Evolutionary conservation across 2,113 vertebrate genomes (phyloP).

Genomic region (Crypturellus undulatus): DNA sequence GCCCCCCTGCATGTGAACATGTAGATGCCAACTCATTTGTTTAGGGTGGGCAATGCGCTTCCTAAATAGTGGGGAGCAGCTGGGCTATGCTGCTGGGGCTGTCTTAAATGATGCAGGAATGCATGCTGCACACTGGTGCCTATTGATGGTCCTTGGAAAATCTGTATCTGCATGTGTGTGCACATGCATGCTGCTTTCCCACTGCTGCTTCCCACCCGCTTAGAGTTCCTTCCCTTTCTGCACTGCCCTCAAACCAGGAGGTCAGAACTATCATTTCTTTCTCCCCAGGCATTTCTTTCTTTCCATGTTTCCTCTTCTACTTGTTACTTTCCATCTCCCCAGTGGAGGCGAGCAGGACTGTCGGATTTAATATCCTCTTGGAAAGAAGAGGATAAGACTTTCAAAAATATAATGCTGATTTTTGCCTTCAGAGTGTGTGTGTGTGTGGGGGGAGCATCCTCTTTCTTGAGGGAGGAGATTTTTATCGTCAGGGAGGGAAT

Average conservation of each 20-base stretch:
- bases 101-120: not conserved
- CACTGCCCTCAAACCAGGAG: not conserved
- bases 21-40: rapidly evolving
- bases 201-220: not conserved
- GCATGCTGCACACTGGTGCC: not conserved
- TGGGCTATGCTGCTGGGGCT: not conserved
- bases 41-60: not conserved
- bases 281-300: not conserved
- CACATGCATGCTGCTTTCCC: not conserved
- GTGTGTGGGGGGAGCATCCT: not conserved
- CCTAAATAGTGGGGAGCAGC: not conserved
- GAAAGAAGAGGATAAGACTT: not conserved
- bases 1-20: rapidly evolving
- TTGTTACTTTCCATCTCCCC: not conserved
- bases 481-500: not conserved
- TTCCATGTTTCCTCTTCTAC: not conserved
- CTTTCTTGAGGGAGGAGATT: not conserved
- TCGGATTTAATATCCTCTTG: not conserved
- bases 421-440: not conserved
- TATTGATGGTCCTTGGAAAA: not conserved
- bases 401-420: not conserved
- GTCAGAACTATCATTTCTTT: not conserved
- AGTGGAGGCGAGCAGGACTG: not conserved
- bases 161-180: not conserved
- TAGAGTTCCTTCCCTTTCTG: not conserved